phyloP scores from a whole-genome alignment of 2,888 invertebrate genomes.

The Caenorhabditis afra region DNA sequence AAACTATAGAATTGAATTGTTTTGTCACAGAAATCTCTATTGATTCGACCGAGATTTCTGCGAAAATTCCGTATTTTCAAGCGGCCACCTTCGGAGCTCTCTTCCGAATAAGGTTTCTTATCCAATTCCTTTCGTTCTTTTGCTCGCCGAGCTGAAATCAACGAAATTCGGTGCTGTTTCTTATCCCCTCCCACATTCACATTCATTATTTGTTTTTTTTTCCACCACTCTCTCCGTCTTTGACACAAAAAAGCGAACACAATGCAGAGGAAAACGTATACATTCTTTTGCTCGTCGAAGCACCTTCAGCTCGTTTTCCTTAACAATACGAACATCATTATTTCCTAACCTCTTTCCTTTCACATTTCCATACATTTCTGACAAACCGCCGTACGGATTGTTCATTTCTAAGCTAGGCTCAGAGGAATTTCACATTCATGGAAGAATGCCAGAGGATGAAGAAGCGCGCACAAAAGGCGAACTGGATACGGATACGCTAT shows the following conservation, averaged over 20 bases:
- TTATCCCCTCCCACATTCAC: conserved; percentile 11
- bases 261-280: conserved; percentile 44
- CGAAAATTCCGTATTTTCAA: too few relatives aligned
- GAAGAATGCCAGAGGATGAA: conserved; percentile 4
- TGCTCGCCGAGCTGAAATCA: neutral
- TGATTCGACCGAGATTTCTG: too few relatives aligned
- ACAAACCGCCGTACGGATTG: conserved; percentile 10
- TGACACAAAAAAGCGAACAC: conserved; percentile 33
- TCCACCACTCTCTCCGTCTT: conserved; percentile 4
- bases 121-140: neutral
- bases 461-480: too few relatives aligned
- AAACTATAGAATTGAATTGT: too few relatives aligned
- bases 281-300: conserved; percentile 7
- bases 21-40: too few relatives aligned
- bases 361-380: conserved; percentile 44
- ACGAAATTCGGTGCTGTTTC: conserved; percentile 14
- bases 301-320: conserved; percentile 28
- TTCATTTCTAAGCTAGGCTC: neutral
- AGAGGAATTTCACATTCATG: conserved; percentile 6
- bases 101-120: conserved; percentile 10
- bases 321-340: conserved; percentile 55
- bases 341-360: conserved; percentile 2
- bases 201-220: conserved; percentile 28
- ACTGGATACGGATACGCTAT: too few relatives aligned
- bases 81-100: neutral